Evolutionary conservation across 2,113 vertebrate species (phyloP).

Genomic region (Hydropotes inermis): DNA sequence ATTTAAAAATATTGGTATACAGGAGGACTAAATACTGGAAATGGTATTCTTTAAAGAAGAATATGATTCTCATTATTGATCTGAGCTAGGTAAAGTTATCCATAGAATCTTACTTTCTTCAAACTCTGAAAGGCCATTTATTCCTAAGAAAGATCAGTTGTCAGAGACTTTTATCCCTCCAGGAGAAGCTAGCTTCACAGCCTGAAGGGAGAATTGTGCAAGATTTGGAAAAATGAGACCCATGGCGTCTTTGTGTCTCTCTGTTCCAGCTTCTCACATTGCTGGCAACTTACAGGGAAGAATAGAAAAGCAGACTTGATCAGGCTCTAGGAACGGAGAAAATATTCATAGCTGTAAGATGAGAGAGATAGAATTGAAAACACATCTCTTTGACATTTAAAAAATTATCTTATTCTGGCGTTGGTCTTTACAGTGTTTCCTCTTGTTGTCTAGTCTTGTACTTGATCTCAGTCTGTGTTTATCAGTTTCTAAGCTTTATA

Average conservation of each 20-base stretch:
- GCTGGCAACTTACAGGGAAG: background rate
- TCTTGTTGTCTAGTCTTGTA: background rate
- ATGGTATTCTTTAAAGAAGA: conserved; percentile 40
- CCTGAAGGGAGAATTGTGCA: background rate
- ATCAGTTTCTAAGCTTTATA: background rate
- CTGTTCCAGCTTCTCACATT: background rate
- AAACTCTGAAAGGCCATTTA: conserved; percentile 28
- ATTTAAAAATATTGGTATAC: background rate
- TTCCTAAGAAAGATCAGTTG: conserved; percentile 28
- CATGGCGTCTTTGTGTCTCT: background rate
- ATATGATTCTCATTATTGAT: background rate
- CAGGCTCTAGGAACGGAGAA: background rate
- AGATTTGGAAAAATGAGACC: background rate
- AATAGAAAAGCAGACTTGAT: background rate
- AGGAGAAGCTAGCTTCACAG: background rate
- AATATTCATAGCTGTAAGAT: background rate
- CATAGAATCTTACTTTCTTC: background rate
- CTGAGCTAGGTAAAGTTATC: conserved; percentile 13
- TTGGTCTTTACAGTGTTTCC: background rate
- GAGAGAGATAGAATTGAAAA: background rate
- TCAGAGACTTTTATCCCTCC: conserved; percentile 23
- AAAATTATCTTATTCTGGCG: background rate
- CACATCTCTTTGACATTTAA: background rate
- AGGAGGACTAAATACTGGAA: background rate
- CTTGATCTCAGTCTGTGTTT: background rate